Evolutionary conservation across 92 coral and sea anemone genomes (phyloP), one percentile per base, ranked within the genome.

Genomic region (Epizoanthus ramosus): DNA sequence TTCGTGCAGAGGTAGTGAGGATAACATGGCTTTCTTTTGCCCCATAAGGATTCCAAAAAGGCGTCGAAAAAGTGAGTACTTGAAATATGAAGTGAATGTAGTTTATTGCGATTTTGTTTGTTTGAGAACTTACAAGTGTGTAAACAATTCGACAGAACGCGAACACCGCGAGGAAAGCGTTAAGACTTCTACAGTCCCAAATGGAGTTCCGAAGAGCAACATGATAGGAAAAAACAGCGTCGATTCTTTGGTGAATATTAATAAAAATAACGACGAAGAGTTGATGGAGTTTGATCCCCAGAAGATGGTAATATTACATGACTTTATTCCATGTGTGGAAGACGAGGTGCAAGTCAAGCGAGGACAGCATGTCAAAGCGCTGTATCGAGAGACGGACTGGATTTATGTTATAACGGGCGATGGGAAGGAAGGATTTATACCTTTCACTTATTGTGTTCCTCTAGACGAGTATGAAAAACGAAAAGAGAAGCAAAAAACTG

Each of bases 351-450:
- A 92, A 12, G 98, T 95, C 2, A 90, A 90, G 57, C 92, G 98
- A 45, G 98, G 98, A 0, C 96, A 95, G 71, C 95, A 86, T 81
- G 96, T 95, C 59, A 93, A 91, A 76, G 93, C 98, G 67, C 74
- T 95, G 52, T 95, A 95, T 79, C 98, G 92, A 73, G 98, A 95
- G 75, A 95, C 90, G 5, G 98, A 95, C 75, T 95, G 98, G 98
- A 83, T 90, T 72, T 95, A 89, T 83, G 90, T 95, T 33, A 69
- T 91, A 63, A 93, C 90, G n/a, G 87, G 89, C 13, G 92, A 89
- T 21, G 91, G 95, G 47, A 92, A 84, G 74, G 98, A 95, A 79
- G 98, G 98, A 6, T 95, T 95, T 79, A 88, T 95, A 8, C 98
- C 98, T 17, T 93, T 88, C 71, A 95, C 98, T 12, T 93, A 93